These are phyloP conservation scores for Lophura nycthemera DNA, from an alignment of 2,113 vertebrate genomes.

Conservation along the genomic window DNA sequence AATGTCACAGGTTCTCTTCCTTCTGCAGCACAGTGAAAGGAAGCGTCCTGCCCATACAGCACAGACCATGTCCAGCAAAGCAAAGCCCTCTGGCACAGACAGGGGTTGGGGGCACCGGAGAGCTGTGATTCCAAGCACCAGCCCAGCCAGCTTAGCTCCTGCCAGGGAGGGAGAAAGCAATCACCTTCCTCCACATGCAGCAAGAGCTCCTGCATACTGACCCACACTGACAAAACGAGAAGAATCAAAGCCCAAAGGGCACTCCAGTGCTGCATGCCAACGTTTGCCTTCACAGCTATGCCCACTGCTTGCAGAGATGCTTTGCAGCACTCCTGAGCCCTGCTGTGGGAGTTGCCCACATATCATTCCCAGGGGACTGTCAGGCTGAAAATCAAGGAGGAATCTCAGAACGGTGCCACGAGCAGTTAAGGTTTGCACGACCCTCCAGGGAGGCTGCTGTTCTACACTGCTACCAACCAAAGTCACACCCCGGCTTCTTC, in stretches of 20 bases:
- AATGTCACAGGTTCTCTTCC: not conserved
- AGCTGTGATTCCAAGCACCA: not conserved
- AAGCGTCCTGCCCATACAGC: no score
- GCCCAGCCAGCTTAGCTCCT: not conserved
- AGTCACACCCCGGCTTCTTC: accelerated
- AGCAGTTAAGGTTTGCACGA: accelerated
- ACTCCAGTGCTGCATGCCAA: accelerated
- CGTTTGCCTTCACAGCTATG: not conserved
- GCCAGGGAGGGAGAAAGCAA: accelerated
- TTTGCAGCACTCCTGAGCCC: not conserved
- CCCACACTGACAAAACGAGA: accelerated
- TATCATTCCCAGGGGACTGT: not conserved
- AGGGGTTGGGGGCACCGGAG: accelerated
- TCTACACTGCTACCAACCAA: accelerated
- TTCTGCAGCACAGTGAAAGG: accelerated
- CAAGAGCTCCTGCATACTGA: accelerated
- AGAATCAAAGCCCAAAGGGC: not conserved
- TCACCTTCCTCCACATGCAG: accelerated
- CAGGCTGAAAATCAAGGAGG: accelerated
- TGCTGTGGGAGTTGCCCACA: not conserved
- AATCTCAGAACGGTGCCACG: not conserved
- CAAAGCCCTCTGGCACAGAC: not conserved
- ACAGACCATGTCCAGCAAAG: accelerated
- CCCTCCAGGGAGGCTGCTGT: not conserved
- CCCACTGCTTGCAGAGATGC: accelerated